Evolutionary conservation across 2,888 invertebrate genomes (phyloP).

Genomic region (Autographa gamma): DNA sequence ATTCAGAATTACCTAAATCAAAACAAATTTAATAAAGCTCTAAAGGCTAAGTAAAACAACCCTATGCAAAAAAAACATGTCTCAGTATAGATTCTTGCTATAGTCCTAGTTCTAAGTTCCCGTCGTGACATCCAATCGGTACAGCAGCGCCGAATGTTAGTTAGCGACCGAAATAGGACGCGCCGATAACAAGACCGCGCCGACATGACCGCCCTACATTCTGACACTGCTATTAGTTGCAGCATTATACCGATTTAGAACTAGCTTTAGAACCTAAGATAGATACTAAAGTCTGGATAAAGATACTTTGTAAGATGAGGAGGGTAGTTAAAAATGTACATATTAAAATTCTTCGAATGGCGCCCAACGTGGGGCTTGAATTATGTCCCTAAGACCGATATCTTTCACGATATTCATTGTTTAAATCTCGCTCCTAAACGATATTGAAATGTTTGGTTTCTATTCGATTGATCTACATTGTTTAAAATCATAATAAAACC

Average conservation of each 20-base stretch:
- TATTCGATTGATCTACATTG: neutral
- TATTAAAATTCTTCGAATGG: neutral
- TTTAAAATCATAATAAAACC: neutral
- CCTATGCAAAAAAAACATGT: too few species aligned
- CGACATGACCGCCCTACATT: constrained; percentile 39
- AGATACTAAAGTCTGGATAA: neutral
- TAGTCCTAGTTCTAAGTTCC: neutral
- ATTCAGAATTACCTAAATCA: too few species aligned
- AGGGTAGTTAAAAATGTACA: neutral
- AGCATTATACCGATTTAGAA: constrained; percentile 32
- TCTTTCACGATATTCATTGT: neutral
- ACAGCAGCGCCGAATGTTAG: constrained; percentile 51
- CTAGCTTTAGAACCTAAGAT: neutral
- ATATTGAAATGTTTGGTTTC: neutral
- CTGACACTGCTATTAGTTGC: constrained; percentile 38
- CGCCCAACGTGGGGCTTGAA: neutral
- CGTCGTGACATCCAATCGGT: constrained; percentile 14
- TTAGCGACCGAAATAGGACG: constrained; percentile 53
- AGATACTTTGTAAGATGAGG: too few species aligned
- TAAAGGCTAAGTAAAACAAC: too few species aligned
- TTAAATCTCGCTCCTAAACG: neutral
- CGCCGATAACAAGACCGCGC: constrained; percentile 43
- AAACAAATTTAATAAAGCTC: too few species aligned
- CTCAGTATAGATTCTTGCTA: neutral
- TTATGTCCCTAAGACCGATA: too few species aligned